A percentile compares a stretch with the other conserved stretches of the same genome.
Conservation (phyloP, 1,140 invertebrate species). For the Thaumatotibia leucotreta region DNA sequence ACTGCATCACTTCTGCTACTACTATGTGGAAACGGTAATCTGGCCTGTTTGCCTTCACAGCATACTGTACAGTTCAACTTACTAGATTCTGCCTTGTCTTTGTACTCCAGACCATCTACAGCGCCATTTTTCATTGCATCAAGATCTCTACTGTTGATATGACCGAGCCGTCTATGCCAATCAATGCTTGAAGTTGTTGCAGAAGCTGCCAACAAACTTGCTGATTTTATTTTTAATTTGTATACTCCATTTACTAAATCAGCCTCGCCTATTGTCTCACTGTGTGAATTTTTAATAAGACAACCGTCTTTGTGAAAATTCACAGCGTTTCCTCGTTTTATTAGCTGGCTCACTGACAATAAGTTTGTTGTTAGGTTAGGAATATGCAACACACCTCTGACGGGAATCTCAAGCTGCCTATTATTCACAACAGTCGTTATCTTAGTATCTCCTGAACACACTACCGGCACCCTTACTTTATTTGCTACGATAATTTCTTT, state of each 20-base stretch:
- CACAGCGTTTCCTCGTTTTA: slow-evolving; percentile 33
- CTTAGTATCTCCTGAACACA: not conserved
- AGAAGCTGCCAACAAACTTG: slow-evolving; percentile 4
- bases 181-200: slow-evolving; percentile 1
- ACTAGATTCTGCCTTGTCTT: slow-evolving; percentile 14
- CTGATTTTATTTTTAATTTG: slow-evolving; percentile 12
- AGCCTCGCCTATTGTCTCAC: slow-evolving; percentile 15
- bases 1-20: slow-evolving; percentile 6
- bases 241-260: slow-evolving; percentile 21
- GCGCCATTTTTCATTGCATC: slow-evolving; percentile 22
- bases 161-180: slow-evolving; percentile 23
- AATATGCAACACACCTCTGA: slow-evolving; percentile 16
- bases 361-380: no score
- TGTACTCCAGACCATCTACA: slow-evolving; percentile 13
- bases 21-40: slow-evolving; percentile 15
- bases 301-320: slow-evolving; percentile 19
- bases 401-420: not conserved
- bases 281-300: slow-evolving; percentile 27
- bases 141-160: no score
- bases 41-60: slow-evolving; percentile 24
- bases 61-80: slow-evolving; percentile 17
- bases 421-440: not conserved
- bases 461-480: not conserved
- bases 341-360: slow-evolving; percentile 35
- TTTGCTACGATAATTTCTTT: not conserved